phyloP scores from a whole-genome alignment of 2,113 vertebrate genomes.

The Tringa solitaria region DNA sequence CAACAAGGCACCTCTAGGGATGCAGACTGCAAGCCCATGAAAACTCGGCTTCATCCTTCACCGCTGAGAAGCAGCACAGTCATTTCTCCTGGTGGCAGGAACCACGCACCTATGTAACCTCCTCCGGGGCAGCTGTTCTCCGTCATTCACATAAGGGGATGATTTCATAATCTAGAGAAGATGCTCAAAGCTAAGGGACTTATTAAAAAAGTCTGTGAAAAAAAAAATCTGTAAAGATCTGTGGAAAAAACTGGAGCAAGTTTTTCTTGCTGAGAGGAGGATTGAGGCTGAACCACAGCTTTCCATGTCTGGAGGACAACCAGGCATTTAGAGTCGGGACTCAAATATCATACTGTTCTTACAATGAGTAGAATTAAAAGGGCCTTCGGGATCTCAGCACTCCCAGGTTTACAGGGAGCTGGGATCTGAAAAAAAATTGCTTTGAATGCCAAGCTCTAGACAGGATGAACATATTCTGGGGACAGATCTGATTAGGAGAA shows the following conservation, averaged over 20 bases:
- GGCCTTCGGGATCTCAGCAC: not conserved
- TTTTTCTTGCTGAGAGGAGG: not conserved
- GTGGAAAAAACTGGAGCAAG: not conserved
- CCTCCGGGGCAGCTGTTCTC: not conserved
- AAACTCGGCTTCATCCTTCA: not conserved
- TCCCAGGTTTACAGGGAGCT: not conserved
- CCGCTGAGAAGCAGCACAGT: not conserved
- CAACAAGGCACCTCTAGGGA: not conserved
- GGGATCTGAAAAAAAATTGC: not conserved
- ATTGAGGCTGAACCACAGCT: not conserved
- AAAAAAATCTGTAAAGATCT: not conserved
- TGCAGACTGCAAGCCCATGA: not conserved
- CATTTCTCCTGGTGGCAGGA: not conserved
- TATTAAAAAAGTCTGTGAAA: not conserved
- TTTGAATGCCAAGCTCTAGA: not conserved
- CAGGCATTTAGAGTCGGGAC: not conserved
- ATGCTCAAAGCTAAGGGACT: not conserved
- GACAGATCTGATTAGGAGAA: not conserved
- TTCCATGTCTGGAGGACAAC: not conserved
- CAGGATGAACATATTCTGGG: not conserved
- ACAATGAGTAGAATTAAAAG: not conserved
- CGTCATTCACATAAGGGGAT: not conserved
- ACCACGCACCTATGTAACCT: not conserved
- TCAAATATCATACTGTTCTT: not conserved
- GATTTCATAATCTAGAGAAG: not conserved